Conservation (phyloP, 2,797 vertebrate species). For the Halcyon smyrnensis region DNA sequence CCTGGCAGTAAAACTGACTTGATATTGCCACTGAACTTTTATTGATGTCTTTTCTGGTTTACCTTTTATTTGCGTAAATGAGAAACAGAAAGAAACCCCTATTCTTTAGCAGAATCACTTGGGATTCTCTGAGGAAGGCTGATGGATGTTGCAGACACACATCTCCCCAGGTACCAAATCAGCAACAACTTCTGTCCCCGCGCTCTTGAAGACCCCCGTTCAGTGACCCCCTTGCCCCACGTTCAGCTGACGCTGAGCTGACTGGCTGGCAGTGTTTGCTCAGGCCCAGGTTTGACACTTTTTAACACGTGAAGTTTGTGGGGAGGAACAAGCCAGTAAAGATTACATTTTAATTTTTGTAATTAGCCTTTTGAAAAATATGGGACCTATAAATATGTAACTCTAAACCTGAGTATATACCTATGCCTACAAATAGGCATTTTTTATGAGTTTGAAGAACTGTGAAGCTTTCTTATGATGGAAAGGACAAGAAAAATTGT, state of each 20-base stretch:
- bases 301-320: conserved; percentile 12
- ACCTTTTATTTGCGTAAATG: conserved; percentile 57
- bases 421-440: not conserved
- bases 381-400: not conserved
- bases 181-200: not conserved
- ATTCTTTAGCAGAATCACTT: not conserved
- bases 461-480: not conserved
- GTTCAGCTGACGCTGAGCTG: not conserved
- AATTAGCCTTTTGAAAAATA: conserved; percentile 51
- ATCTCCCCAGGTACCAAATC: not conserved
- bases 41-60: conserved; percentile 37
- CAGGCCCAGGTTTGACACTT: conserved; percentile 24
- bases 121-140: not conserved
- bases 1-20: conserved; percentile 69
- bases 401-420: not conserved
- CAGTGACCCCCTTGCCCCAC: not conserved
- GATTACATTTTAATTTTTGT: conserved; percentile 51
- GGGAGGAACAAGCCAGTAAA: conserved; percentile 34
- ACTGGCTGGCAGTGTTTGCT: not conserved
- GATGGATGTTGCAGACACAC: conserved; percentile 31
- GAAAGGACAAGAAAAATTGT: not conserved
- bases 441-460: conserved; percentile 41
- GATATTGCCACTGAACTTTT: conserved; percentile 61
- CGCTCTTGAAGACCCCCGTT: not conserved
- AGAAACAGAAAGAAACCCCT: conserved; percentile 35